Base-by-base conservation (phyloP, 2,797 vertebrate genomes). In the Streptopelia turtur region DNA sequence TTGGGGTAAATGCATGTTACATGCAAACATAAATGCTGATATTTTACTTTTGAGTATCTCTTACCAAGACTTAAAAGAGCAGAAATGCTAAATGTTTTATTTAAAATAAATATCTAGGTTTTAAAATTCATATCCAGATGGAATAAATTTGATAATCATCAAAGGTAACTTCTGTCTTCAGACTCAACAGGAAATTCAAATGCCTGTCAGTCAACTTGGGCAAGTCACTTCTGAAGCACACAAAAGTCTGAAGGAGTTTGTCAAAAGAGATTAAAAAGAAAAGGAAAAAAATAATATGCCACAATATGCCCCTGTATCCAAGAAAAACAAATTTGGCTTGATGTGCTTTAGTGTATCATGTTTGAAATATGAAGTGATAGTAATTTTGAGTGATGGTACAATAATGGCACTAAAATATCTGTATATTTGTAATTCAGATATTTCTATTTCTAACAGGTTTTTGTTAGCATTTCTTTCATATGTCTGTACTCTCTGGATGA, bases 61-160 rank as follows among this genome's bases (percentile, higher is more conserved):
- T 77, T 92, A 6, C 41, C 43, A 71, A 50, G 64, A 68, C 84
- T 87, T 76, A 43, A 57, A 93, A 95, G 78, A 95, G 65, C 55
- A 89, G 72, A 94, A 93, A 63, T 91, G 79, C 72, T 95, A 6
- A 87, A 55, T 91, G 53, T 86, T 93, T 65, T 89, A 50, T 90
- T 91, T 64, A 96, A 92, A 93, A 94, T 85, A 75, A 76, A 84
- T 75, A 5, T 30, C 11, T 59, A 41, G 16, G 17, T 45, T 96
- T 95, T 80, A 83, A 94, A 80, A 86, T 92, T 93, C 23, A 72
- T 85, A 57, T 69, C 82, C 65, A 90, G 75, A 91, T 94, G 90
- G 87, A 93, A 77, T 81, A 81, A 78, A 87, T 96, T 76, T 87
- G 66, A 65, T 90, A 83, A 65, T 93, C 78, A 89, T 87, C 69